phyloP scores from a whole-genome alignment of 2,888 invertebrate species.

The Drosophila atripex region DNA sequence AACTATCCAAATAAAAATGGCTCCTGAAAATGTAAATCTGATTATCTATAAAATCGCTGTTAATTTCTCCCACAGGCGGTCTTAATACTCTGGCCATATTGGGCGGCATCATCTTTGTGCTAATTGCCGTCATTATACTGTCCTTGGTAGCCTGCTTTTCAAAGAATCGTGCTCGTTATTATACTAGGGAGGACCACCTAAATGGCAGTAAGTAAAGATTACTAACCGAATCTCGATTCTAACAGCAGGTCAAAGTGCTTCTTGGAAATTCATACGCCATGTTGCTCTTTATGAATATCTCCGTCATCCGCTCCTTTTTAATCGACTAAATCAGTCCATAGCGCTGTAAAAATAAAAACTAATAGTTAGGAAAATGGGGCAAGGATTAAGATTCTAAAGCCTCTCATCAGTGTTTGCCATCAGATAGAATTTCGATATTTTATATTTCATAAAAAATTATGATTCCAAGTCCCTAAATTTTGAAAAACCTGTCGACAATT shows the following conservation, averaged over 20 bases:
- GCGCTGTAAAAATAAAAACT: too few relatives aligned
- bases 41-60: conserved; percentile 8
- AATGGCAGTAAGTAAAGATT: conserved; percentile 78
- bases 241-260: conserved; percentile 25
- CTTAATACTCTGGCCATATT: conserved; percentile 84
- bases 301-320: too few relatives aligned
- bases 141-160: conserved; percentile 86
- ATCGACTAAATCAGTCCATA: too few relatives aligned
- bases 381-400: too few relatives aligned
- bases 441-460: too few relatives aligned
- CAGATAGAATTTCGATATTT: too few relatives aligned
- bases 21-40: conserved; percentile 15
- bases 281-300: too few relatives aligned
- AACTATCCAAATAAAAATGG: not conserved
- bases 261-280: too few relatives aligned
- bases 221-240: conserved; percentile 38
- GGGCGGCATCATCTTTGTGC: conserved; percentile 83
- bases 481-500: too few relatives aligned
- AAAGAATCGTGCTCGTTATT: conserved; percentile 89
- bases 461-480: too few relatives aligned
- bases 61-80: conserved; percentile 84
- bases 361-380: too few relatives aligned
- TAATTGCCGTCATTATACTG: conserved; percentile 82
- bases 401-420: too few relatives aligned
- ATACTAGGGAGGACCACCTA: conserved; percentile 89